Conservation (phyloP, 37 sponge, comb jelly and placozoan species). For the Tethya wilhelma region DNA sequence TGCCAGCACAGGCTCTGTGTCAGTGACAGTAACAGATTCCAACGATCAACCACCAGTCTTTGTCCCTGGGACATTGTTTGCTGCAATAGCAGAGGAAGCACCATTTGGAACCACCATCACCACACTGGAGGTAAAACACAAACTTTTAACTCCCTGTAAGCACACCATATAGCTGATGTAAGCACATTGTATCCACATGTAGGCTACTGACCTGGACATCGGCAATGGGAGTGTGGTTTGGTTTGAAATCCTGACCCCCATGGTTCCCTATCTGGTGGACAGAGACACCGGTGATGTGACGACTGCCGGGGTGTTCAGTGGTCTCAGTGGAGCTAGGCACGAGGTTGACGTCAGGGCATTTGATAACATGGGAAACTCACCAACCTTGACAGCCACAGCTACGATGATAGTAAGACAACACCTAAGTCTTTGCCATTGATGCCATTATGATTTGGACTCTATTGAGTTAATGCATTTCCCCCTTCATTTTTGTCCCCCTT, state of each 20-base stretch:
- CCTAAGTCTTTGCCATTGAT: neutral
- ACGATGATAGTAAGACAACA: slow-evolving; percentile 27
- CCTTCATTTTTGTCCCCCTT: neutral
- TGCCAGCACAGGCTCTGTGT: slow-evolving; percentile 11
- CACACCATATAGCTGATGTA: no score
- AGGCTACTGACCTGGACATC: slow-evolving; percentile 47
- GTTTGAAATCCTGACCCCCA: slow-evolving; percentile 7
- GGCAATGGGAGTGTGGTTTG: slow-evolving; percentile 28
- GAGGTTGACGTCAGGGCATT: slow-evolving; percentile 13
- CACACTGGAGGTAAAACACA: slow-evolving; percentile 1
- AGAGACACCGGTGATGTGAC: slow-evolving; percentile 52
- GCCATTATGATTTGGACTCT: neutral
- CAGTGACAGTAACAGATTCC: slow-evolving; percentile 25
- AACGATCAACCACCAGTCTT: slow-evolving; percentile 44
- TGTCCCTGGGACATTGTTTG: slow-evolving; percentile 2
- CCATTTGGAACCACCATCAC: slow-evolving; percentile 35
- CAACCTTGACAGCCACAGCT: slow-evolving; percentile 8
- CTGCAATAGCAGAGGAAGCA: slow-evolving; percentile 36
- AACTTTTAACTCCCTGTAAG: neutral
- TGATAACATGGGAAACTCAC: slow-evolving; percentile 44
- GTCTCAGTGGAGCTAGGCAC: slow-evolving; percentile 16
- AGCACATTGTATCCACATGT: no score
- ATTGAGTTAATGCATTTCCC: neutral
- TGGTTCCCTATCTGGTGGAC: slow-evolving; percentile 34
- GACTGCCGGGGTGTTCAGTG: slow-evolving; percentile 33